Evolutionary conservation across 2,113 vertebrate species (phyloP).

Genomic region (Hippocampus mohnikei): DNA sequence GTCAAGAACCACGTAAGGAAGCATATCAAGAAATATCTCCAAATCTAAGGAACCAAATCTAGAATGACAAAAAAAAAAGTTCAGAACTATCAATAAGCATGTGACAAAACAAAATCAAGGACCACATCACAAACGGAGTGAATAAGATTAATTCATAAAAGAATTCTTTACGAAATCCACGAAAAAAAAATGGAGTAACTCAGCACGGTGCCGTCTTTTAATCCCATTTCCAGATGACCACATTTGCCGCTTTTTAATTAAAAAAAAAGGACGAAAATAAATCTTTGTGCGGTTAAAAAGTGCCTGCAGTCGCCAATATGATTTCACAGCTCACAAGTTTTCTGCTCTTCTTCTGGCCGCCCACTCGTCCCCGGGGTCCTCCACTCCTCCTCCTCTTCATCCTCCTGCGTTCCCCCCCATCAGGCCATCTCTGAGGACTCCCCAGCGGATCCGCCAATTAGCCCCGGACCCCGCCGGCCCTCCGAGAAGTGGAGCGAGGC

Average conservation of each 20-base stretch:
- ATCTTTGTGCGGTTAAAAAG: neutral
- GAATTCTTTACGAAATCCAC: neutral
- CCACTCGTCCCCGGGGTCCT: slow-evolving; percentile 3
- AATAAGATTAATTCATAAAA: neutral
- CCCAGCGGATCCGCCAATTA: neutral
- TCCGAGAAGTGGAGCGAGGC: neutral
- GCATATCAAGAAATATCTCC: no score
- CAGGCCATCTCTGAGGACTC: slow-evolving; percentile 4
- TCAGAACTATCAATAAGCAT: no score
- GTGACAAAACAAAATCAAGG: neutral
- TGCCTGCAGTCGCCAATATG: neutral
- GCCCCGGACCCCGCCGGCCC: neutral
- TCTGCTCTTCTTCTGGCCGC: neutral
- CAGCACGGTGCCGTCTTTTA: neutral
- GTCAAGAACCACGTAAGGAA: no score
- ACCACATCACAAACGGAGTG: neutral
- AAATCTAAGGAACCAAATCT: no score
- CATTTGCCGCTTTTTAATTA: slow-evolving; percentile 1
- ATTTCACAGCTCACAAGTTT: slow-evolving; percentile 6
- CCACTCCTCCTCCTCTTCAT: neutral
- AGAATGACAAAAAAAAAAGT: no score
- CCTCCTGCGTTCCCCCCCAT: neutral
- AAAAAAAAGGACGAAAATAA: no score
- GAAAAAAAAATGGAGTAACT: neutral
- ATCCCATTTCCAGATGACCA: neutral